Base-by-base conservation (phyloP, 1,140 invertebrate species). In the Drosophila asahinai region DNA sequence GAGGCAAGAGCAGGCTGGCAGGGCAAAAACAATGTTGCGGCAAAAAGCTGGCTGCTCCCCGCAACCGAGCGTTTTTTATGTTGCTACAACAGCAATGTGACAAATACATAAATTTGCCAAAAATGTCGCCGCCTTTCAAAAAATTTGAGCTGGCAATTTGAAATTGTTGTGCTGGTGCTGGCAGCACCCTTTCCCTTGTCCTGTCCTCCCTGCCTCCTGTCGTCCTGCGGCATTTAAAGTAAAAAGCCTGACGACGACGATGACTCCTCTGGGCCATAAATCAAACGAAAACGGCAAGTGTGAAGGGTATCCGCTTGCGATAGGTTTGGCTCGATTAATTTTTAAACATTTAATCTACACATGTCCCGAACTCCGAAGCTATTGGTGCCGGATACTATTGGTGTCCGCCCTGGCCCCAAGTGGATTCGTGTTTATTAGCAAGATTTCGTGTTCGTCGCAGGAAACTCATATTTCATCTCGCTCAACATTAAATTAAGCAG, bases 101-200 rank as follows among this genome's bases (percentile, higher is more conserved):
- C 86, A 91, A 91, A 91, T 91, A 91, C 86, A 91, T 91, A 91
- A 91, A 91, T 91, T 91, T 91, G 86, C 83, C 86, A 91, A 91
- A 91, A 91, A 91, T 87, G 86, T 91, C 86, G 86, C 83, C 86
- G 87, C 87, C 87, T 91, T 91, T 91, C 83, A 91, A 80, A 86
- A 91, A 86, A 90, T 91, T 82, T 80, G 75, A 91, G 79, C 86
- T 80, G 82, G 82, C 86, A 90, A 90, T 90, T 90, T 89, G 86
- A 90, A 91, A 86, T 77, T 83, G 71, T 68, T 84, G 64, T 66
- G 65, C 63, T 75, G 42, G n/a, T 63, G 54, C 54, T 48, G 49
- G 38, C 45, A 65, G 51, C 63, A 38, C 25, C 54, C 51, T 55
- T n/a, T 40, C 43, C 60, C 43, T 47, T 17, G 11, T 60, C 52